Base-by-base conservation (phyloP, 1,140 invertebrate genomes). In the Drosophila pallidifrons region DNA sequence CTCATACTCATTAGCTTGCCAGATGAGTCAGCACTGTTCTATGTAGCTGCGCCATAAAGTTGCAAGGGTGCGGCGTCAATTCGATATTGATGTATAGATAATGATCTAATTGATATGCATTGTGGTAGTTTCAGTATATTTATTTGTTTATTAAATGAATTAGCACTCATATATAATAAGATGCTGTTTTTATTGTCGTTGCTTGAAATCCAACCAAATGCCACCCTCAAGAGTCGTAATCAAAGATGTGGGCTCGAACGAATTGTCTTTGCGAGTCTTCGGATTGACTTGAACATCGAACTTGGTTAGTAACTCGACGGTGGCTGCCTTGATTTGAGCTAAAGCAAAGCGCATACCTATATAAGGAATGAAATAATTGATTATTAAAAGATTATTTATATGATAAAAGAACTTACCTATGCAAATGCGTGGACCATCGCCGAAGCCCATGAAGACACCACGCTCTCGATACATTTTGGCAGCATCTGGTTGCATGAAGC, bases 401-500 rank as follows among this genome's bases (percentile, higher is more conserved):
- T 38, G 35, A 38, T 2, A n/a, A 5, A 5, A 30, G 8, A 0
- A 13, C 70, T 71, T 8, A 92, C 90, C 91, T 46, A 92, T 79
- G 43, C 91, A 92, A 3, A 91, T 43, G 5, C 91, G 77, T 1
- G 91, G 91, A 16, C 91, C 91, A 58, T 92, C 91, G 1, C 88
- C 88, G 43, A 92, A 92, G 0, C 51, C 79, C 71, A 90, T 76
- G 13, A 61, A 90, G 1, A 79, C 71, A 3, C 91, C 91, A 0
- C 63, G 75, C n/a, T 92, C 91, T 0, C 82, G 73, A 10, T 67
- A 90, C n/a, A 63, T 79, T 57, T 92, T 92, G 5, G 57, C 68
- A 0, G 91, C 91, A 70, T 91, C 85, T 13, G 75, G 58, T 13
- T 86, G 78, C 32, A 80, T 43, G 28, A 92, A 92, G 85, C 97